Percentiles rank a stretch among this genome's conserved stretches.
Evolutionary conservation across 2,797 vertebrate species (phyloP).

Genomic region (Ptychobarbus kaznakovi): DNA sequence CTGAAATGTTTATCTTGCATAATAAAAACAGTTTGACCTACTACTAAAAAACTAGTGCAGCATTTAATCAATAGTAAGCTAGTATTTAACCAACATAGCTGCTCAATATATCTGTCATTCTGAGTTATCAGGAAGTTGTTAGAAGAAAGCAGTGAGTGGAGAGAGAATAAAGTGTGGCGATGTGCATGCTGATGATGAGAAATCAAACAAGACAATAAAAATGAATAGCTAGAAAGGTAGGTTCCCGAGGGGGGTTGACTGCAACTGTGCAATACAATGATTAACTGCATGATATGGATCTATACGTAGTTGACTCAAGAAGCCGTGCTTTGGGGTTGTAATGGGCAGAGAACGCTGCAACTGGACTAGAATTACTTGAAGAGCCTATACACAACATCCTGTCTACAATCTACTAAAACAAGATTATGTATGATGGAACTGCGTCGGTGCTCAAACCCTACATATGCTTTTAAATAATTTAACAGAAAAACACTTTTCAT

Average conservation of each 20-base stretch:
- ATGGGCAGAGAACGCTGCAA: neutral
- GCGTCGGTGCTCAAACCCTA: neutral
- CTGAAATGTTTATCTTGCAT: neutral
- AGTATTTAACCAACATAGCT: slow-evolving; percentile 3
- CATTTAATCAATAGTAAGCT: neutral
- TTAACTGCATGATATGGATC: slow-evolving; percentile 12
- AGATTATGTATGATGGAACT: slow-evolving; percentile 16
- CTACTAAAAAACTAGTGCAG: neutral
- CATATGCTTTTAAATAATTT: slow-evolving; percentile 14
- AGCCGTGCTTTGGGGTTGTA: neutral
- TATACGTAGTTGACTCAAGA: neutral
- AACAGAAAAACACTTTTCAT: neutral
- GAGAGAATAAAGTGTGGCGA: neutral
- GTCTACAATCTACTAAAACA: neutral
- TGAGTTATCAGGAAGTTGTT: slow-evolving; percentile 15
- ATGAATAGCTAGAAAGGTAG: slow-evolving; percentile 15
- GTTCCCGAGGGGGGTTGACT: slow-evolving; percentile 26
- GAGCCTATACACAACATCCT: neutral
- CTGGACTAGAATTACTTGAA: neutral
- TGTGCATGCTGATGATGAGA: slow-evolving; percentile 29
- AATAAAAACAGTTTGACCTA: neutral
- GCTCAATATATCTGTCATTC: slow-evolving; percentile 5
- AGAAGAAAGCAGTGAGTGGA: neutral
- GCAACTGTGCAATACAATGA: slow-evolving; percentile 26
- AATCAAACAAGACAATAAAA: slow-evolving; percentile 2